phyloP scores from a whole-genome alignment of 2,888 invertebrate species.

The Agonum fuliginosum region DNA sequence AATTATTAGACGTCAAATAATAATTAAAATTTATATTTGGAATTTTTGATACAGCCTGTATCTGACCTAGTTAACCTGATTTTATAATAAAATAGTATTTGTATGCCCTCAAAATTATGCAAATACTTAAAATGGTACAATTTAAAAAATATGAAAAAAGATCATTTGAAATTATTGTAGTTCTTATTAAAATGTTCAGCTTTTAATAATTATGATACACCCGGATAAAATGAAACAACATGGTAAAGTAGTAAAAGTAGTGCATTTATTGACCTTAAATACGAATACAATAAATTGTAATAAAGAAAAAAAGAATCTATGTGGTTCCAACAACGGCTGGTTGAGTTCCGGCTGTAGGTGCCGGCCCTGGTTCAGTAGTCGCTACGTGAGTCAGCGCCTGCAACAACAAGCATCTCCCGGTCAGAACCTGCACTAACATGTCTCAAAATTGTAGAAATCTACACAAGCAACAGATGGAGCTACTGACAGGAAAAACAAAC shows the following conservation, averaged over 20 bases:
- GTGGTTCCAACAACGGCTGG: background rate
- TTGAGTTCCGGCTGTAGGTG: background rate
- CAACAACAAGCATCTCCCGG: slow-evolving; percentile 35
- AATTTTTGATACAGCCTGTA: too few relatives aligned
- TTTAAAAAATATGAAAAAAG: too few relatives aligned
- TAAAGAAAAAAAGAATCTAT: slow-evolving; percentile 31
- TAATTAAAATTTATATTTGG: too few relatives aligned
- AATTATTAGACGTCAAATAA: too few relatives aligned
- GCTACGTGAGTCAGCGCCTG: slow-evolving; percentile 47
- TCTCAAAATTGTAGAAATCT: background rate
- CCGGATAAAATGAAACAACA: background rate
- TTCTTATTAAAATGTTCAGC: too few relatives aligned
- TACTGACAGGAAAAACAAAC: too few relatives aligned
- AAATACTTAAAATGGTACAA: too few relatives aligned
- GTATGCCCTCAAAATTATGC: too few relatives aligned
- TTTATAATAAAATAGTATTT: too few relatives aligned
- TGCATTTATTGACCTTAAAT: slow-evolving; percentile 45
- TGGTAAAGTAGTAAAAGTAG: slow-evolving; percentile 29
- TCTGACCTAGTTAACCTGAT: too few relatives aligned
- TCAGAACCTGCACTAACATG: slow-evolving; percentile 13
- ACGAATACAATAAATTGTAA: slow-evolving; percentile 41
- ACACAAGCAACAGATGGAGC: background rate
- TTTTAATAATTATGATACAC: too few relatives aligned
- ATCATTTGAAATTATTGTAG: too few relatives aligned
- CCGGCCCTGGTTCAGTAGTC: slow-evolving; percentile 31